These are phyloP conservation scores for Amniataba percoides DNA, from an alignment of 2,797 vertebrate genomes.

Conservation along the genomic window DNA sequence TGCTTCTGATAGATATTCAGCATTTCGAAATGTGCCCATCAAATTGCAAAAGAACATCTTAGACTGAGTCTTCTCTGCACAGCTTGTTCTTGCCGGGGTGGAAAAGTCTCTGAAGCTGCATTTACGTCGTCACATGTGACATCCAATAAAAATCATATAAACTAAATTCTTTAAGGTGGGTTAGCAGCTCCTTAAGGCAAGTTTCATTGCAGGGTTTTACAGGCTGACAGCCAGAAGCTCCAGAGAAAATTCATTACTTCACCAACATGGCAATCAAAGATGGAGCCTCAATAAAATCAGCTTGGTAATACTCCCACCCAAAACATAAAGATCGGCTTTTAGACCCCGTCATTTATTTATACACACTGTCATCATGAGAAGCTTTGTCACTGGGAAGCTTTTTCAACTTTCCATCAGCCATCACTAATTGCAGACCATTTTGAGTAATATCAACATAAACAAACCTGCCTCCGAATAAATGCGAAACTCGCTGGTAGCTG, in stretches of 20 bases:
- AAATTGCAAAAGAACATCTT: constrained; percentile 22
- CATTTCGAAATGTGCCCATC: constrained; percentile 1
- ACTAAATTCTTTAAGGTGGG: constrained; percentile 16
- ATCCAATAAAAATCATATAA: constrained; percentile 37
- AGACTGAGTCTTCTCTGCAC: neutral
- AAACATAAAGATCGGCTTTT: constrained; percentile 52
- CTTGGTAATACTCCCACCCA: constrained; percentile 34
- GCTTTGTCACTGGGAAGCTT: constrained; percentile 49
- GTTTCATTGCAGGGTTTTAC: constrained; percentile 31
- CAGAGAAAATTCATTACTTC: constrained; percentile 41
- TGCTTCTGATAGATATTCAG: constrained; percentile 11
- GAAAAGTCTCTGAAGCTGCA: constrained; percentile 17
- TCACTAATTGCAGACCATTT: constrained; percentile 63
- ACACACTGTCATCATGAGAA: constrained; percentile 47
- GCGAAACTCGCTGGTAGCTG: constrained; percentile 42
- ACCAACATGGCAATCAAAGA: constrained; percentile 42
- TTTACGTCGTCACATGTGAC: constrained; percentile 24
- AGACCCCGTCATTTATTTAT: constrained; percentile 51
- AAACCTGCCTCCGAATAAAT: constrained; percentile 62
- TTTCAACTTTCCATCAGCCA: constrained; percentile 56
- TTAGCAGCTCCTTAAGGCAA: constrained; percentile 19
- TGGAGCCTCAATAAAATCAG: constrained; percentile 27
- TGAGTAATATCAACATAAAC: constrained; percentile 59
- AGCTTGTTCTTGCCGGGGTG: constrained; percentile 22
- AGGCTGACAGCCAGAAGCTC: constrained; percentile 20